These are phyloP conservation scores for Seison nebaliae DNA, from an alignment of 1,140 invertebrate genomes.

Conservation along the genomic window DNA sequence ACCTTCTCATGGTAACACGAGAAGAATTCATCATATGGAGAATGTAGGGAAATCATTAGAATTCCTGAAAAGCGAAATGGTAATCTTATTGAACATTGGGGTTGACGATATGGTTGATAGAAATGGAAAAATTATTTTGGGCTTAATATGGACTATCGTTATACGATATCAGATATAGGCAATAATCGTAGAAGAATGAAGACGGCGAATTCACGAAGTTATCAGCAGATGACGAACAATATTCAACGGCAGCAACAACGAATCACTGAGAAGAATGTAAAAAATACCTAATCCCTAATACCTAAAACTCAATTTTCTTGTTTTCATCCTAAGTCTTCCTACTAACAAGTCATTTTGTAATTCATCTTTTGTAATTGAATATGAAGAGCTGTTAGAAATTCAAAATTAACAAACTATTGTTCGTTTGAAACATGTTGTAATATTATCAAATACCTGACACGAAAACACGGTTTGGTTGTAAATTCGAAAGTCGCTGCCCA, in stretches of 20 bases:
- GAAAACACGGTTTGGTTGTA: too few relatives aligned
- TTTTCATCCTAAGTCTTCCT: too few relatives aligned
- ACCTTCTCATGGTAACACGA: conserved; percentile 97
- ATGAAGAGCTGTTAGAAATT: too few relatives aligned
- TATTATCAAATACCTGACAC: too few relatives aligned
- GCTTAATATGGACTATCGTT: conserved; percentile 99
- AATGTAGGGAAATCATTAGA: conserved; percentile 97
- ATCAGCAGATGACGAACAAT: not conserved
- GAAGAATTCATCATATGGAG: conserved; percentile 94
- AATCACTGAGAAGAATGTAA: too few relatives aligned
- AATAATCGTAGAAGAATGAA: conserved; percentile 78
- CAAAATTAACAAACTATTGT: too few relatives aligned
- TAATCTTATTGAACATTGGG: conserved; percentile 96
- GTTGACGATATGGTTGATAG: conserved; percentile 99
- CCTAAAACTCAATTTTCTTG: too few relatives aligned
- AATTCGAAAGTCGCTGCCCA: too few relatives aligned
- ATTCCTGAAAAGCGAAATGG: conserved; percentile 80
- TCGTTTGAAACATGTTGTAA: too few relatives aligned
- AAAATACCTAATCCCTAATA: too few relatives aligned
- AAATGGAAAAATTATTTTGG: conserved; percentile 71
- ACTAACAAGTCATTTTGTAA: too few relatives aligned
- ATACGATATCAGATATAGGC: conserved; percentile 96
- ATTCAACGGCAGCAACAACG: not conserved
- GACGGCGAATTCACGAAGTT: conserved; percentile 40
- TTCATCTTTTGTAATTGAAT: too few relatives aligned